Base-by-base conservation (phyloP, 2,888 invertebrate species). In the Eucriotettix oculatus region DNA sequence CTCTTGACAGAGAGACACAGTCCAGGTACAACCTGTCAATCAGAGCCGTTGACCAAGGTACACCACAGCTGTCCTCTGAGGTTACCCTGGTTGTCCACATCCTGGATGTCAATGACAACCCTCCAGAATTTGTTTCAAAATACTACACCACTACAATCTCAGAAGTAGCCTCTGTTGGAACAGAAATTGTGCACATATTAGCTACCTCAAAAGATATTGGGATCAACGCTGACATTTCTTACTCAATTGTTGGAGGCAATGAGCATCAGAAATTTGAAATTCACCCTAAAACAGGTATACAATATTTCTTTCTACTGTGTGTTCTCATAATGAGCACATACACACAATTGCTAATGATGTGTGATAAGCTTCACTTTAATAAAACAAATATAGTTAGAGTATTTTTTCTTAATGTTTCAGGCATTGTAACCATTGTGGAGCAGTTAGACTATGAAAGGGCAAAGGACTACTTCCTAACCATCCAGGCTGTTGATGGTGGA, bases 131-230 rank as follows among this genome's bases (percentile, higher is more conserved):
- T 74, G 85, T 74, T 56, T 82, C 86, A 63, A 86, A 85, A 67
- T 82, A 84, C 65, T 96, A 95, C 73, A 81, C 80, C 66, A 86
- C 87, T 17, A 76, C 79, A 53, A 84, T 92, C 42, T 80, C 86
- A 1, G 95, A 96, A 76, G 82, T 86, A 62, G 83, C 85, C 66
- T 78, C 85, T 3, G 77, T 87, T 59, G 90, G 90, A 60, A 83
- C 89, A 1, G 87, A 90, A 74, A 83, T 97, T 14, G 82, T 87
- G 16, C 79, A 84, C 67, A 88, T 98, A 41, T 78, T 85, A 64
- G 98, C 97, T n/a, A 88, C 91, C 3, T 93, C 92, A 11, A 86
- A 87, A 70, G 96, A 97, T 72, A 85, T 88, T 53, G 96, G 96
- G 43, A 81, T 92, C 64, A 97, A 96, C 76, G 96, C 96, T 0